Base-by-base conservation (phyloP, 2,888 invertebrate genomes). In the Bombyx huttoni region DNA sequence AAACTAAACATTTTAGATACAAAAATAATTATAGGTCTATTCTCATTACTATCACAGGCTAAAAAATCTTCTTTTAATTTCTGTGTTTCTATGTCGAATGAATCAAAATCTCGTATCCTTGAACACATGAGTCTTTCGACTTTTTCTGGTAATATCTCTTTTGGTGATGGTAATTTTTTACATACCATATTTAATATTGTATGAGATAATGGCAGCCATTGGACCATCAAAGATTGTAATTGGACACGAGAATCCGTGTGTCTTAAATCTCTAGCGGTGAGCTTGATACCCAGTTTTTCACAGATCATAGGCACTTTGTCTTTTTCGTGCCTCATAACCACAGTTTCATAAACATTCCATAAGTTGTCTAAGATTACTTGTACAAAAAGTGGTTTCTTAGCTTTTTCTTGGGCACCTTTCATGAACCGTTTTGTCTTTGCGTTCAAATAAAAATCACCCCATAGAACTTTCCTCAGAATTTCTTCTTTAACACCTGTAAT, bases 391-490 rank as follows among this genome's bases (percentile, higher is more conserved):
- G 98, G 97, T 65, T 95, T 96, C 73, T 98, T 98, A 0, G 95
- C 96, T 74, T 96, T 96, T 60, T 94, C 95, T 78, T 96, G 94
- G 7, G 98, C 98, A 3, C 98, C 98, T 72, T 92, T 91, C 89
- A 93, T 89, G 49, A 97, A 94, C 52, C 93, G 89, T 81, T 96
- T 97, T 3, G 92, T 92, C 82, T 97, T 98, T 2, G 91, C 75
- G 71, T 96, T 95, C 48, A 97, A 89, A 74, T 94, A 99, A 80
- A 91, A 98, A 81, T 99, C 98, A 50, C 98, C 97, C 98, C 98
- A 99, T 0, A 99, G 82, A 0, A 96, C 96, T 77, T 93, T 92
- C 53, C 91, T 90, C 13, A 99, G 81, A 13, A 94, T 89, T 14
- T 91, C 91, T 56, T 92, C 91, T 63, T 92, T 93, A 33, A 96